A percentile compares a stretch with the other conserved stretches of the same genome.
Conservation (phyloP, 2,113 vertebrate genomes). For the Daboia siamensis region DNA sequence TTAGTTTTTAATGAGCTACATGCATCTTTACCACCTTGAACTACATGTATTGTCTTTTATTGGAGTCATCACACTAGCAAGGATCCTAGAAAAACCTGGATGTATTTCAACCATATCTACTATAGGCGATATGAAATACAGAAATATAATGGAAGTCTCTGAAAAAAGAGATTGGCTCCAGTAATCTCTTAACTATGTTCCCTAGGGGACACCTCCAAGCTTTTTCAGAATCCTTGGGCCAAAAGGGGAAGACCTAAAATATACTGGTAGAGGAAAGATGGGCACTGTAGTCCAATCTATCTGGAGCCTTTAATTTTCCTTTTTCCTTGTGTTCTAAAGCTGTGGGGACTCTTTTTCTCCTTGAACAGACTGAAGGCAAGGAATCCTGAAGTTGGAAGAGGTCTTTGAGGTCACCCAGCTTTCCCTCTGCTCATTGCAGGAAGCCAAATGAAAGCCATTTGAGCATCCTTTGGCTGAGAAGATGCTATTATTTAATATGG, state of each 20-base stretch:
- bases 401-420: neutral
- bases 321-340: neutral
- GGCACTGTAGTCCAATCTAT: neutral
- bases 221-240: neutral
- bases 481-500: neutral
- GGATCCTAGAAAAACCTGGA: neutral
- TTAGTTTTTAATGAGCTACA: too few species aligned
- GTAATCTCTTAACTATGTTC: too few species aligned
- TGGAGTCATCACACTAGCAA: neutral
- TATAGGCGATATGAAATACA: neutral
- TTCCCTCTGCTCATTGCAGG: neutral
- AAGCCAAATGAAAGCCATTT: neutral
- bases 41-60: too few species aligned
- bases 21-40: too few species aligned
- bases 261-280: neutral
- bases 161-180: too few species aligned
- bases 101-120: neutral
- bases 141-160: neutral
- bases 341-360: neutral
- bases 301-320: neutral
- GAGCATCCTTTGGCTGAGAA: neutral
- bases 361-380: neutral
- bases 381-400: neutral
- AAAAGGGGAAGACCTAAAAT: neutral
- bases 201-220: neutral